Percentiles rank a stretch among this genome's conserved stretches.
These are phyloP conservation scores for Heteractis magnifica DNA, from an alignment of 92 coral and sea anemone genomes.

Conservation along the genomic window DNA sequence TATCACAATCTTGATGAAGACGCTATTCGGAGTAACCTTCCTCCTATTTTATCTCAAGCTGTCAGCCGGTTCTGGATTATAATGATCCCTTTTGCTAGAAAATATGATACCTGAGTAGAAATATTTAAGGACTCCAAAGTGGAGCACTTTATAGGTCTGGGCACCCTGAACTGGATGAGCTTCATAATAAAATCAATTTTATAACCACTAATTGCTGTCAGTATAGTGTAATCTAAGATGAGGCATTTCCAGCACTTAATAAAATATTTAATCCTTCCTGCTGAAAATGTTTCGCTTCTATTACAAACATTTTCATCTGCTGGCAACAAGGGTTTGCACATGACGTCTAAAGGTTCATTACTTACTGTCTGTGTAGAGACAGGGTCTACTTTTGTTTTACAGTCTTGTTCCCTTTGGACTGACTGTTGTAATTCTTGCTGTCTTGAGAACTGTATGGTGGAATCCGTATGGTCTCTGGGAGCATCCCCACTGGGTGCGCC, in stretches of 20 bases:
- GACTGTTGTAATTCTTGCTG: slow-evolving; percentile 3
- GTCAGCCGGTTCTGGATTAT: too few species aligned
- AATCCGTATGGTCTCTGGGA: neutral
- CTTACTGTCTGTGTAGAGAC: neutral
- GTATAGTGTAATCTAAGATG: slow-evolving; percentile 15
- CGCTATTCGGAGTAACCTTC: too few species aligned
- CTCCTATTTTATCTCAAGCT: too few species aligned
- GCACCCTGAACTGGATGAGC: slow-evolving; percentile 35
- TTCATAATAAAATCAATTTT: slow-evolving; percentile 32
- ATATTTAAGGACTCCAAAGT: too few species aligned
- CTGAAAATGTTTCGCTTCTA: slow-evolving; percentile 4
- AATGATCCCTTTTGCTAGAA: slow-evolving; percentile 12
- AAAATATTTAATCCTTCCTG: slow-evolving; percentile 26
- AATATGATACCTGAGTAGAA: slow-evolving; percentile 23
- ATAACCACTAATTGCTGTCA: slow-evolving; percentile 37
- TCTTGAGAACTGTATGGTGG: neutral
- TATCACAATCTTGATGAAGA: too few species aligned
- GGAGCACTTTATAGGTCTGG: slow-evolving; percentile 10
- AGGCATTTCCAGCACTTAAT: slow-evolving; percentile 30
- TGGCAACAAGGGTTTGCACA: neutral
- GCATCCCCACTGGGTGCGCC: slow-evolving; percentile 1
- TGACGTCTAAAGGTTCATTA: neutral
- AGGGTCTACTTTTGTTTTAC: neutral
- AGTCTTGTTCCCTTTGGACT: slow-evolving; percentile 1
- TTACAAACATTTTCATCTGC: neutral